Evolutionary conservation across 2,113 vertebrate species (phyloP).

Genomic region (Corythoichthys haematopterus): DNA sequence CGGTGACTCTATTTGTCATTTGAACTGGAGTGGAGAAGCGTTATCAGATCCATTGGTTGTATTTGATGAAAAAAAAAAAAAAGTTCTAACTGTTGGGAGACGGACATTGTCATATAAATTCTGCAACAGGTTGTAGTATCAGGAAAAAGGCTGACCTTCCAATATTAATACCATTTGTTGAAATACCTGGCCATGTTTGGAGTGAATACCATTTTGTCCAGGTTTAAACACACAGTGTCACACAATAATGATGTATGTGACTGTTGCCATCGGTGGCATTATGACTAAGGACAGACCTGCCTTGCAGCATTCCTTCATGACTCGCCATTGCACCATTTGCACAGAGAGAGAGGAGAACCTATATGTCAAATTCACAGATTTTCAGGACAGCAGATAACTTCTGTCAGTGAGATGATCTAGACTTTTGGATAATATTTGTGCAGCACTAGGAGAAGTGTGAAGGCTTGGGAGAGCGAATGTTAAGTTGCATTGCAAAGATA

Average conservation of each 20-base stretch:
- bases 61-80: no score
- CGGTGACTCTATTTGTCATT: no score
- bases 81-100: not conserved
- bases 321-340: constrained; percentile 40
- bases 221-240: constrained; percentile 25
- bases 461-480: constrained; percentile 2
- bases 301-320: constrained; percentile 38
- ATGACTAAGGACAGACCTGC: constrained; percentile 43
- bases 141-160: not conserved
- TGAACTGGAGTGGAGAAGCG: no score
- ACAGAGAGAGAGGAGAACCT: constrained; percentile 31
- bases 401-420: constrained; percentile 39
- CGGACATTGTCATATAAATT: constrained; percentile 11
- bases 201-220: constrained; percentile 45
- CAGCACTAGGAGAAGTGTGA: constrained; percentile 27
- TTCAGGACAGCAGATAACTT: constrained; percentile 43
- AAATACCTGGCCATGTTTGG: constrained; percentile 18
- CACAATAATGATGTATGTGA: constrained; percentile 37
- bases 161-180: constrained; percentile 8
- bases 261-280: constrained; percentile 36
- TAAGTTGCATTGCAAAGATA: not conserved
- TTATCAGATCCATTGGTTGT: no score
- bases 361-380: constrained; percentile 49
- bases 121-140: constrained; percentile 30
- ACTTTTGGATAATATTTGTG: constrained; percentile 6